A percentile compares a stretch with the other conserved stretches of the same genome.
phyloP scores from a whole-genome alignment of 2,888 invertebrate species.

The Meandrusa payeni region DNA sequence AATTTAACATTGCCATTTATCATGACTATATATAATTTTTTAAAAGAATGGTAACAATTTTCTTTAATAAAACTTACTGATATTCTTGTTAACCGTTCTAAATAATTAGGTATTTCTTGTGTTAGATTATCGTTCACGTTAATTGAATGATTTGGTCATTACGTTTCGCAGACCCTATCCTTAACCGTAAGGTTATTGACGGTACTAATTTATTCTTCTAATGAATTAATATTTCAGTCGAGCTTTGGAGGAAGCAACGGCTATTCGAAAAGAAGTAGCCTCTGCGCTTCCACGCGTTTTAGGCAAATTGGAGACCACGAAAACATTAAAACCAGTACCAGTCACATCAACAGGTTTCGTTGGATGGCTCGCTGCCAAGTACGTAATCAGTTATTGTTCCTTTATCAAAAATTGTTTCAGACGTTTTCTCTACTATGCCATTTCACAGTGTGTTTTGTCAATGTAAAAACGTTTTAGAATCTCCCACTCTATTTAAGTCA shows the following conservation, averaged over 20 bases:
- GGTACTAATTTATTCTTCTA: no score
- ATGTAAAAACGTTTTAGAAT: constrained; percentile 25
- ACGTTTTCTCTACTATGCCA: constrained; percentile 2
- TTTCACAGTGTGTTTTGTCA: constrained; percentile 4
- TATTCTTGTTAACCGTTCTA: no score
- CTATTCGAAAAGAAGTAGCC: constrained; percentile 47
- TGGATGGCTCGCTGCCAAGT: constrained; percentile 69
- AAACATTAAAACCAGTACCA: constrained; percentile 64
- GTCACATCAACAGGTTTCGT: constrained; percentile 57
- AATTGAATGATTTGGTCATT: no score
- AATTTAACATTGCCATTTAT: no score
- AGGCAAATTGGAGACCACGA: constrained; percentile 40
- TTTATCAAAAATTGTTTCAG: constrained; percentile 22
- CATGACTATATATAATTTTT: no score
- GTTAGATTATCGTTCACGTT: no score
- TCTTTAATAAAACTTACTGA: no score
- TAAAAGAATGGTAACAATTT: no score
- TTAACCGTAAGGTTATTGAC: no score
- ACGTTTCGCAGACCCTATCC: no score
- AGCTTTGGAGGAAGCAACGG: constrained; percentile 42
- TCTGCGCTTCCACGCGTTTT: constrained; percentile 40
- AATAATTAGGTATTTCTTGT: no score
- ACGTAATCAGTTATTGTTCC: constrained; percentile 30
- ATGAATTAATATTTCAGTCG: constrained; percentile 38
- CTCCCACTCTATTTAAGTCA: constrained; percentile 24